A percentile compares a stretch with the other conserved stretches of the same genome.
These are phyloP conservation scores for Lochmaea crataegi DNA, from an alignment of 2,888 invertebrate genomes.

Conservation along the genomic window DNA sequence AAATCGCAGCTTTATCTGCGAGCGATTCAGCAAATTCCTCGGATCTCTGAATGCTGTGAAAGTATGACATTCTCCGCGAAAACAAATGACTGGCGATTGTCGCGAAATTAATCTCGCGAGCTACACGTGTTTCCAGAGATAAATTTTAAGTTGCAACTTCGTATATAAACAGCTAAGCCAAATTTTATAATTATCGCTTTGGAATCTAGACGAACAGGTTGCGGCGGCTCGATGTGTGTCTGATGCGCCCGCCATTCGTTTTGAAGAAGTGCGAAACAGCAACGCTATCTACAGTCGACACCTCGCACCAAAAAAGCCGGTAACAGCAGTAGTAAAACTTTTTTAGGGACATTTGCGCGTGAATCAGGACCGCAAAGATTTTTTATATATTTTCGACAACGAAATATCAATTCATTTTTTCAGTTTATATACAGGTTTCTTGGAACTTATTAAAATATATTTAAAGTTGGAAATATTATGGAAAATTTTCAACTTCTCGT, in stretches of 20 bases:
- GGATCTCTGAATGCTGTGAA: conserved; percentile 41
- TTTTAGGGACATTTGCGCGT: not conserved
- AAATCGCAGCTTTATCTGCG: conserved; percentile 34
- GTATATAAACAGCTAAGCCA: conserved; percentile 60
- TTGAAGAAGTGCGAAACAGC: conserved; percentile 51
- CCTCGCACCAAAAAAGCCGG: conserved; percentile 32
- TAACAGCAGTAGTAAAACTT: conserved; percentile 3
- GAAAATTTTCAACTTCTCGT: no score
- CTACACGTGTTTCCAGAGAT: conserved; percentile 54
- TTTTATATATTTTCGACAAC: not conserved
- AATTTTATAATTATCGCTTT: conserved; percentile 63
- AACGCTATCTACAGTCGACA: conserved; percentile 53
- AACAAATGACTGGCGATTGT: conserved; percentile 56
- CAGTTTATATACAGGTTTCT: no score
- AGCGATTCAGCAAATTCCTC: conserved; percentile 40
- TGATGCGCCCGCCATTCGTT: conserved; percentile 62
- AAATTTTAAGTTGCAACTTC: conserved; percentile 56
- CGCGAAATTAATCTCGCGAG: conserved; percentile 55
- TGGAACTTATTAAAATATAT: no score
- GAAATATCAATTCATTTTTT: not conserved
- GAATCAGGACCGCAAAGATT: not conserved
- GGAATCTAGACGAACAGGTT: conserved; percentile 64
- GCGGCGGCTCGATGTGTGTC: conserved; percentile 55
- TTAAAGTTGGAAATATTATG: no score
- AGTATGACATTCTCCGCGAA: conserved; percentile 47